phyloP scores from a whole-genome alignment of 2,113 vertebrate genomes.

The Callocephalon fimbriatum region DNA sequence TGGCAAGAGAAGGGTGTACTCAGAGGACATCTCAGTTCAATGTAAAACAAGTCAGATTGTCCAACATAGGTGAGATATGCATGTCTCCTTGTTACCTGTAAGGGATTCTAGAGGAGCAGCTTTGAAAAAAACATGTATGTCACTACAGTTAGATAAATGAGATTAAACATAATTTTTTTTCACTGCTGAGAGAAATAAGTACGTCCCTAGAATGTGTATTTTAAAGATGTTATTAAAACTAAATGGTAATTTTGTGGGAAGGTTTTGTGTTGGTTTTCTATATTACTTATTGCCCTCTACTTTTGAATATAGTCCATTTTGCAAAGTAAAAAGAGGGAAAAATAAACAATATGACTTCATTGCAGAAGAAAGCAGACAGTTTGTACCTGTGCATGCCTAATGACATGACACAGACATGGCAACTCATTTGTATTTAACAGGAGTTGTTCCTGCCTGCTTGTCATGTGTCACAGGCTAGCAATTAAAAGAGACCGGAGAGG shows the following conservation, averaged over 20 bases:
- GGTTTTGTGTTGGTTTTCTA: background rate
- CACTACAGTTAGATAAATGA: background rate
- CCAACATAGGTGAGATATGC: background rate
- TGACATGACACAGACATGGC: too few relatives aligned
- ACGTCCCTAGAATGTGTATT: background rate
- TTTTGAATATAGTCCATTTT: background rate
- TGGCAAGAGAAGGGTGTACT: background rate
- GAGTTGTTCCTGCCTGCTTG: background rate
- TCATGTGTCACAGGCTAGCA: background rate
- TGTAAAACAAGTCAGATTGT: fast-evolving
- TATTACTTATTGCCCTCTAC: background rate
- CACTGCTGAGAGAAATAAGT: background rate
- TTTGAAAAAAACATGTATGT: background rate
- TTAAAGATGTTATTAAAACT: background rate
- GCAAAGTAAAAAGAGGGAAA: background rate
- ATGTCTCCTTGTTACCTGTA: background rate
- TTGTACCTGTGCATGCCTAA: background rate
- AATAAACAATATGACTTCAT: background rate
- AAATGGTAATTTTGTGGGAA: background rate
- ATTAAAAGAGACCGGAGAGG: background rate
- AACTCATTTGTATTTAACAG: background rate
- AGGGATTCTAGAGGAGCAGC: background rate
- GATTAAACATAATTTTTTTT: background rate
- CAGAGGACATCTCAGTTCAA: background rate
- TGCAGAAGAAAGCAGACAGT: background rate